These are phyloP conservation scores for Rhynchonycteris naso DNA, from an alignment of 2,797 vertebrate genomes.

Conservation along the genomic window DNA sequence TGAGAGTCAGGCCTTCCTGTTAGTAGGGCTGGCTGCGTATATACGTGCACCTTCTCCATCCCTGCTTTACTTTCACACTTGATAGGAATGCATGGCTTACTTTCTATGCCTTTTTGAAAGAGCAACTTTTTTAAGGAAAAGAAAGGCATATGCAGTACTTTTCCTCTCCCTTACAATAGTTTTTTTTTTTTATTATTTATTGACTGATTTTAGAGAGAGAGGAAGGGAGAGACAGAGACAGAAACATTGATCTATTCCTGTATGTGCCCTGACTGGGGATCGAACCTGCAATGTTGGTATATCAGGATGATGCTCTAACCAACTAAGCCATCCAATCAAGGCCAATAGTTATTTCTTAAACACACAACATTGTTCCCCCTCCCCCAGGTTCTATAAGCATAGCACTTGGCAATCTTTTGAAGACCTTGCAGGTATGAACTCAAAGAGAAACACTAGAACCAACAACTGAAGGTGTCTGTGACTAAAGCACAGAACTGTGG, in stretches of 20 bases:
- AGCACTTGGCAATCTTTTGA: not conserved
- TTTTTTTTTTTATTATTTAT: not conserved
- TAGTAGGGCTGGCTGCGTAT: not conserved
- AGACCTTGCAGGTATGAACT: not conserved
- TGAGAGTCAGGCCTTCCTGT: not conserved
- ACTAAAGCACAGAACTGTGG: not conserved
- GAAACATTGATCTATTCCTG: too few species aligned
- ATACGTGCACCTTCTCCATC: not conserved
- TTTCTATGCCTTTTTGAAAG: slow-evolving; percentile 26
- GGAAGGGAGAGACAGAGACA: too few species aligned
- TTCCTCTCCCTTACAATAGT: not conserved
- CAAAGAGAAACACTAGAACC: not conserved
- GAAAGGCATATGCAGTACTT: not conserved
- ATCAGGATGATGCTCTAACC: too few species aligned
- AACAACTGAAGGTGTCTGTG: not conserved
- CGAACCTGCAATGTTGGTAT: too few species aligned
- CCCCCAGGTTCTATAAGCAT: not conserved
- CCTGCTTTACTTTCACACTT: not conserved
- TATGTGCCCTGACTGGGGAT: too few species aligned
- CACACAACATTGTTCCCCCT: not conserved
- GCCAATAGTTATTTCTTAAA: not conserved
- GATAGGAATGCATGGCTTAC: not conserved
- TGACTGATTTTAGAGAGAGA: too few species aligned
- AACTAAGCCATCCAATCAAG: too few species aligned
- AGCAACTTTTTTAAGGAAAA: not conserved